phyloP scores from a whole-genome alignment of 2,888 invertebrate species.

The Epiblema foenella region DNA sequence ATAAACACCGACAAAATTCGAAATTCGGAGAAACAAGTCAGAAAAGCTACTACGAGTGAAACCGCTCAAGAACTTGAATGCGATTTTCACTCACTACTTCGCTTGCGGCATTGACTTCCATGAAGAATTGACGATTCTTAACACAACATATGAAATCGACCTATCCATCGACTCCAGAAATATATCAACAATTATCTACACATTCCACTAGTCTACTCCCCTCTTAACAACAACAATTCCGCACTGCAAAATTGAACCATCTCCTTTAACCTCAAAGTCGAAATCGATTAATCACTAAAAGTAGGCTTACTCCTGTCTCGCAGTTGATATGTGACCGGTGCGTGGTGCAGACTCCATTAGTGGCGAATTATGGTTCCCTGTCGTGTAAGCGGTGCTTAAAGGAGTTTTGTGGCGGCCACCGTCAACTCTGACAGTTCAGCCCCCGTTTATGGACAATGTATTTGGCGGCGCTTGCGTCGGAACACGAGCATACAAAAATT shows the following conservation, averaged over 20 bases:
- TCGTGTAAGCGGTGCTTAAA: constrained; percentile 63
- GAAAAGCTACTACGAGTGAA: no score
- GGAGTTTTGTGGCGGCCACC: constrained; percentile 60
- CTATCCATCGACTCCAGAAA: not conserved
- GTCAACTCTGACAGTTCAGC: constrained; percentile 38
- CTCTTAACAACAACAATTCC: constrained; percentile 50
- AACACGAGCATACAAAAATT: not conserved
- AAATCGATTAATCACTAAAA: constrained; percentile 50
- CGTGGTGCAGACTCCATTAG: constrained; percentile 79
- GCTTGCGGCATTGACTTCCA: no score
- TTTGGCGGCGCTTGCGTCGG: not conserved
- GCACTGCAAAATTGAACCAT: constrained; percentile 47
- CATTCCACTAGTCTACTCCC: constrained; percentile 47
- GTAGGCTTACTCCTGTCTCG: constrained; percentile 58
- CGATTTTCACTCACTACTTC: no score
- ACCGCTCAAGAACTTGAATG: no score
- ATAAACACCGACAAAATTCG: no score
- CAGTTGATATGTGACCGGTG: constrained; percentile 74
- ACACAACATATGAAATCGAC: no score
- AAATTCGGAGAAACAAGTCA: no score
- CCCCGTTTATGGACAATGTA: not conserved
- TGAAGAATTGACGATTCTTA: no score
- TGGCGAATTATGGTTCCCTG: constrained; percentile 71
- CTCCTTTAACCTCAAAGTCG: constrained; percentile 51
- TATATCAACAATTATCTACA: not conserved